Evolutionary conservation across 2,113 vertebrate genomes (phyloP), one percentile per base, ranked within the genome.

Genomic region (Clarias magur): DNA sequence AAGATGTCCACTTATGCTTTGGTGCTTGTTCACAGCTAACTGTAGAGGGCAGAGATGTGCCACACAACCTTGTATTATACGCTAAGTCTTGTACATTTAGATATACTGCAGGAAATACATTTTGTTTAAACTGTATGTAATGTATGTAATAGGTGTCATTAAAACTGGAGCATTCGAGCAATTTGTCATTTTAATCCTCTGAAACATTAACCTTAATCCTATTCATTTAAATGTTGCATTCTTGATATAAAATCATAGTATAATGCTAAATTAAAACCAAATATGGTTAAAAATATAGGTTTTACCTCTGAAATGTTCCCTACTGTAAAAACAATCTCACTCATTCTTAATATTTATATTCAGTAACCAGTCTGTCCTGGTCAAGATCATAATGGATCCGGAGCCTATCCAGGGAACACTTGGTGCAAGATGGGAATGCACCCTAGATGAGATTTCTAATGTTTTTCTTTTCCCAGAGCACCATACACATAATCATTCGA

Each of bases 41-140:
- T 30, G 65, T 70, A 90, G 89, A 86, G 76, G 89, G 68, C 85
- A 79, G 81, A 60, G 76, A 34, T 81, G 34, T 34, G 67, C 42
- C 42, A 85, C 30, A 34, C 56, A 76, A 65, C 0, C 23, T 54
- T 30, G 7, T 34, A 25, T 9, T 60, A 23, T 68, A 63, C 34
- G 80, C 5, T 19, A 62, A 27, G n/a, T 59, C 3, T 54, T 57
- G 78, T n/a, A 53, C 38, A 54, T 48, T 48, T 75, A 10, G 1
- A 12, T 76, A 16, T 15, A n/a, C 42, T n/a, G 23, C 23, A 54
- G 4, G 53, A 15, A 48, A 25, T 23, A 17, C n/a, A 2, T 8
- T 25, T 75, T 53, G 6, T 23, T 68, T 30, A 17, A 13, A 30
- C n/a, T 68, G 23, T 67, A 27, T n/a, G 60, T 62, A 48, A 19